These are phyloP conservation scores for Thysanoteuthis rhombus DNA, from an alignment of 2,888 invertebrate species.

Conservation along the genomic window DNA sequence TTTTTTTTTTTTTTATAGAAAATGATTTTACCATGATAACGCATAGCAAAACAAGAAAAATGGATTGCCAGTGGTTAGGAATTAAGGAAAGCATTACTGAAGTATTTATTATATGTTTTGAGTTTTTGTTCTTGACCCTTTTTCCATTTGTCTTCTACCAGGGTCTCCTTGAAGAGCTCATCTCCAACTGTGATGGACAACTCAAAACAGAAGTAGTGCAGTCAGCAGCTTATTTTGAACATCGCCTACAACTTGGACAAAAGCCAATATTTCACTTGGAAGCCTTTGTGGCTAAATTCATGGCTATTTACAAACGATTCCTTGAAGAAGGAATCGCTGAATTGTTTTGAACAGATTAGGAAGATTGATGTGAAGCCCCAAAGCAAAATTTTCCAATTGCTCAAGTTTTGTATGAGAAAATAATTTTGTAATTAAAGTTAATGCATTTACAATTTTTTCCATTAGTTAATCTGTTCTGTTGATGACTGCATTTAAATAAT, in stretches of 20 bases:
- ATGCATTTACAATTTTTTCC: background rate
- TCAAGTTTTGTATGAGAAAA: background rate
- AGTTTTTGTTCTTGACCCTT: background rate
- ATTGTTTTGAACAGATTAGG: constrained; percentile 49
- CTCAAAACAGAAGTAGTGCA: constrained; percentile 86
- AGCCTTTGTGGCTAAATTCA: constrained; percentile 95
- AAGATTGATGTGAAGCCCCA: background rate
- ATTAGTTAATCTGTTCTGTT: too few relatives aligned
- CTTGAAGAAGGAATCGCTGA: constrained; percentile 75
- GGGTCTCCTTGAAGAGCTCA: constrained; percentile 83
- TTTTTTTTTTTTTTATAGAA: too few relatives aligned
- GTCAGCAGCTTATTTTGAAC: constrained; percentile 89
- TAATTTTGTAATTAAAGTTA: background rate
- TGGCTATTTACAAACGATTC: constrained; percentile 91
- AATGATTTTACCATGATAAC: too few relatives aligned
- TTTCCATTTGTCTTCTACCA: constrained; percentile 55
- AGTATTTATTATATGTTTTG: too few relatives aligned
- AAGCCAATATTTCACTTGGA: constrained; percentile 97
- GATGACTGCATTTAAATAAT: too few relatives aligned
- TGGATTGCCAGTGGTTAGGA: background rate
- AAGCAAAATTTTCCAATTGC: too few relatives aligned
- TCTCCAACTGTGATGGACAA: constrained; percentile 88
- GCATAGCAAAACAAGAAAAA: too few relatives aligned
- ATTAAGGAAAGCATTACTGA: background rate
- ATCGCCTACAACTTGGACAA: constrained; percentile 88